Evolutionary conservation across 1,140 invertebrate genomes (phyloP), one percentile per base, ranked within the genome.

Genomic region (Aphelenchoides avenae): DNA sequence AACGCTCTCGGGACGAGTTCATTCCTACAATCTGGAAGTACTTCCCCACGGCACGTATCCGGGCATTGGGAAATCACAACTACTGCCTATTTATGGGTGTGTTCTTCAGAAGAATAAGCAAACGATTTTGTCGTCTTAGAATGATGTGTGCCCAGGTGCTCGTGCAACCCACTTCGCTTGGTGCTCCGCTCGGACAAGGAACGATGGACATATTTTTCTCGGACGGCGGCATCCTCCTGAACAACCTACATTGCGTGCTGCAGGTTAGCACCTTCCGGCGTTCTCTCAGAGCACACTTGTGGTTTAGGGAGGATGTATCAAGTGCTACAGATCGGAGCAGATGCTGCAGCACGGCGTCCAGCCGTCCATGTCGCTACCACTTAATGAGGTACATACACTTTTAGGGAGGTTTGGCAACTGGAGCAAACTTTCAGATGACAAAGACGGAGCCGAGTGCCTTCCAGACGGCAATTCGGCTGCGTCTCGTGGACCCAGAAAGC

Each of bases 191-290:
- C 5, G 57, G 30, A 11, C 58, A 59, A 64, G 57, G 57, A 13
- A 64, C 43, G 31, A 18, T 59, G 20, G 60, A 59, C 30, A 26
- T 59, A 6, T 59, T 59, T 29, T 62, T 59, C 27, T 42, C 54
- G 11, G 60, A 59, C 22, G 60, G 58, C 26, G 60, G 57, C 13
- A 62, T 64, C 33, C 26, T 59, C 15, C 61, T 64, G 26, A 40
- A 59, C 20, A 7, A 64, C 26, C 30, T 59, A 33, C 36, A 54
- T 5, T 59, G 57, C 39, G 47, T 59, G 13, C 30, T 59, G 7
- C 57, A 59, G 34, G 57, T 57, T 6, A 64, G 34, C 22, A 36
- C 52, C 20, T 22, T 59, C 2, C 62, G 64, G 36, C 64, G 57
- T 33, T 59, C n/a, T n/a, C n/a, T n/a, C n/a, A n/a, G n/a, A n/a